Percentiles rank a stretch among this genome's conserved stretches.
Conservation (phyloP, 2,797 vertebrate species). For the Eulemur mongoz region DNA sequence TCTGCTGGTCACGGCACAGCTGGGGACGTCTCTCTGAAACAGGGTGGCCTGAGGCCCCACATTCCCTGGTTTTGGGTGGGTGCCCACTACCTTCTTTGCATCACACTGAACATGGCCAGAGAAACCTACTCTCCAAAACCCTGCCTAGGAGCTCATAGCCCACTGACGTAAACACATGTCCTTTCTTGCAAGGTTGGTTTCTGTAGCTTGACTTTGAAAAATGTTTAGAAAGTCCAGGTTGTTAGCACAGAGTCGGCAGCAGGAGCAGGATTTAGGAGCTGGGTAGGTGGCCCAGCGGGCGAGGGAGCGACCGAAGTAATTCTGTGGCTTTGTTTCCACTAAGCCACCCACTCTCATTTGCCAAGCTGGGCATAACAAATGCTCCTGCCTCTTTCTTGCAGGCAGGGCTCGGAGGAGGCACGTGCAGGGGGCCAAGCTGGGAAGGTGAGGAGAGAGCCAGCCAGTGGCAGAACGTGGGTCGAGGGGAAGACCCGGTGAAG, state of each 20-base stretch:
- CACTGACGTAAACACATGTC: not conserved
- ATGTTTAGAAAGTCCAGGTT: constrained; percentile 9
- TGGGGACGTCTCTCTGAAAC: not conserved
- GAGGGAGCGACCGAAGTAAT: not conserved
- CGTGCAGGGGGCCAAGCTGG: not conserved
- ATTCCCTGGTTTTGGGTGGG: not conserved
- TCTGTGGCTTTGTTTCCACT: constrained; percentile 33
- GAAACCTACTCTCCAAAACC: not conserved
- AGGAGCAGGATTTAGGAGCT: constrained; percentile 28
- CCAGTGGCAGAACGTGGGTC: rapidly evolving
- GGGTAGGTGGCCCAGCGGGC: not conserved
- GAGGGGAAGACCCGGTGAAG: not conserved
- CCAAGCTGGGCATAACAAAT: not conserved
- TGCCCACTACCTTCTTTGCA: not conserved
- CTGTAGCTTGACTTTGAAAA: constrained; percentile 59
- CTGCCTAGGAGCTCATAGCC: not conserved
- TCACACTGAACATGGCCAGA: not conserved
- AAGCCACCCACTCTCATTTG: not conserved
- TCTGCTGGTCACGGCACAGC: not conserved
- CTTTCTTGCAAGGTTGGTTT: constrained; percentile 54
- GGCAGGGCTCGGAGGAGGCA: not conserved
- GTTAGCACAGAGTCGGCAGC: not conserved
- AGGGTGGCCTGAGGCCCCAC: not conserved
- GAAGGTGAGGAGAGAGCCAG: not conserved
- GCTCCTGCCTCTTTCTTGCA: not conserved